phyloP scores from a whole-genome alignment of 2,113 vertebrate species.

The Ardeotis arabs region DNA sequence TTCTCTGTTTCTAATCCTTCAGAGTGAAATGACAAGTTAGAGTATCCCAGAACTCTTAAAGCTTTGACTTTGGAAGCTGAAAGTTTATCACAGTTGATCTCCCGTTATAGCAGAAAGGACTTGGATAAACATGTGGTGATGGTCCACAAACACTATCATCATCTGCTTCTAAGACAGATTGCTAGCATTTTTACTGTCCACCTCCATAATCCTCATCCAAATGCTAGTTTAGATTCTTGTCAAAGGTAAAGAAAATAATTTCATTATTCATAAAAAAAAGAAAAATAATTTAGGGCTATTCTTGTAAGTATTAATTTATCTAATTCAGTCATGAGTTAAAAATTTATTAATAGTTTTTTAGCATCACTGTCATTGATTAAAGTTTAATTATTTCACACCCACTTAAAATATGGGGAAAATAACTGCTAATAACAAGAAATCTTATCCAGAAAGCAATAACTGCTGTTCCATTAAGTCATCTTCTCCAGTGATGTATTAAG shows the following conservation, averaged over 20 bases:
- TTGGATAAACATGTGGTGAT: background rate
- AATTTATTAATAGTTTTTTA: background rate
- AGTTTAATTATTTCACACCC: background rate
- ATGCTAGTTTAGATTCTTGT: background rate
- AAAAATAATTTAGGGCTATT: background rate
- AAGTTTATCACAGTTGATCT: background rate
- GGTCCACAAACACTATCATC: background rate
- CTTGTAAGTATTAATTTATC: background rate
- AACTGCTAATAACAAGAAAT: background rate
- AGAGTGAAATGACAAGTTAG: background rate
- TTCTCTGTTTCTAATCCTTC: background rate
- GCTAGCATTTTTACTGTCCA: background rate
- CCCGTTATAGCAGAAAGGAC: background rate
- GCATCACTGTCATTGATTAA: background rate
- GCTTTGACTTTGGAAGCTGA: background rate
- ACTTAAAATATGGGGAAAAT: background rate
- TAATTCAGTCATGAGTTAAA: background rate
- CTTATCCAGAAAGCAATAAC: background rate
- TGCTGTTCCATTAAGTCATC: background rate
- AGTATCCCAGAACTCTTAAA: background rate
- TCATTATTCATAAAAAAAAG: background rate
- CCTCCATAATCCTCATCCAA: background rate
- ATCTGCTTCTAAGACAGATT: background rate
- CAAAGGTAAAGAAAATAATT: background rate
- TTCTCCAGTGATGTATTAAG: background rate